Percentiles rank a stretch among this genome's conserved stretches.
Evolutionary conservation across 1,140 invertebrate genomes (phyloP).

Genomic region (Dinothrombium tinctorium): DNA sequence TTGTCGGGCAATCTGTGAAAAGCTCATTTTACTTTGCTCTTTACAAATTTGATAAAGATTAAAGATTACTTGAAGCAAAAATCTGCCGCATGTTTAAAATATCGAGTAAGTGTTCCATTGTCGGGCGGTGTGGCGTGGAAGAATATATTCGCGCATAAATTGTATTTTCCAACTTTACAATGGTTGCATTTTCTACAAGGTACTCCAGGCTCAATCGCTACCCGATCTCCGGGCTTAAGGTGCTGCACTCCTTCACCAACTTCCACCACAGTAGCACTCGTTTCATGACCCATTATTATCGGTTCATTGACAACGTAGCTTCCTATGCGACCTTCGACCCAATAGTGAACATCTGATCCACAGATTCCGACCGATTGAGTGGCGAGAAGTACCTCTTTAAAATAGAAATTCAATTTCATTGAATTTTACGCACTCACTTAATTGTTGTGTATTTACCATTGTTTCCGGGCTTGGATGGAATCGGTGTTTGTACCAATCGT

Average conservation of each 20-base stretch:
- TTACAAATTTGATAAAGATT: no score
- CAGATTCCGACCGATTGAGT: conserved; percentile 86
- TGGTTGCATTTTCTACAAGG: conserved; percentile 35
- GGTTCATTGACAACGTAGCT: conserved; percentile 52
- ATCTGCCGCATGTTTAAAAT: conserved; percentile 16
- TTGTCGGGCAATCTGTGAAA: conserved; percentile 41
- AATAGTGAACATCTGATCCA: conserved; percentile 84
- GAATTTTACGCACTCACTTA: neutral
- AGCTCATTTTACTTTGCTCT: neutral
- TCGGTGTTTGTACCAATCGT: conserved; percentile 5
- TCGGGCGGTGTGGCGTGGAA: conserved; percentile 43
- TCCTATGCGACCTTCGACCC: conserved; percentile 52
- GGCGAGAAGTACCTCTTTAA: conserved; percentile 16
- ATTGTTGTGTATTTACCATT: conserved; percentile 5
- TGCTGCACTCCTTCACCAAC: conserved; percentile 45
- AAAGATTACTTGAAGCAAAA: conserved; percentile 18
- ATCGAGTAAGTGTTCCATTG: conserved; percentile 15
- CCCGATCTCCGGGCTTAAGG: conserved; percentile 55
- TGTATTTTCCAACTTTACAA: conserved; percentile 2
- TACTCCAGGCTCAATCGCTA: conserved; percentile 76
- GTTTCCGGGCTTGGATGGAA: neutral
- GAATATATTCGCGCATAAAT: neutral
- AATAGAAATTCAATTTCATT: neutral
- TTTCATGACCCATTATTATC: conserved; percentile 75
- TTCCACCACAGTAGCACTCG: conserved; percentile 43